Evolutionary conservation across 2,888 invertebrate genomes (phyloP), one percentile per base, ranked within the genome.

Genomic region (Drosophila rellima): DNA sequence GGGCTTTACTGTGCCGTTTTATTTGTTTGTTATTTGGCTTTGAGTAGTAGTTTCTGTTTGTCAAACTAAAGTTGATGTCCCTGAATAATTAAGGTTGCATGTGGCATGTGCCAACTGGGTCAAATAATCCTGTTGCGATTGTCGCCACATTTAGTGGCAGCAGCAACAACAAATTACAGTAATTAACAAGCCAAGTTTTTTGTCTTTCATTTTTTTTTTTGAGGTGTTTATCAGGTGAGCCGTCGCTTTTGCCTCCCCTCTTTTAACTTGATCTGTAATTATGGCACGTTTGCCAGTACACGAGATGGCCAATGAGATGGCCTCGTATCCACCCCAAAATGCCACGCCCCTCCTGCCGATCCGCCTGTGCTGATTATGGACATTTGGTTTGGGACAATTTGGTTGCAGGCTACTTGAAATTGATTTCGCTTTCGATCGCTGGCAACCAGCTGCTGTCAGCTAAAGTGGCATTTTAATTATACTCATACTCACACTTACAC

Each of bases 51-150:
- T 17, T 57, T 11, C 29, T 29, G 80, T 73, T 80, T 40, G 64
- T 37, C 17, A 42, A 67, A 56, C 33, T 60, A 42, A 68, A 82
- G 70, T 80, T 80, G 69, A 70, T 77, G 84, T 71, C 67, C 73
- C 80, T 84, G 74, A 86, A 84, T 84, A 74, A 87, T 83, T 82
- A 60, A 84, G 74, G 78, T 80, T 74, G 71, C 86, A 78, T 78
- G 78, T 52, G 67, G 37, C 60, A 45, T 44, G 40, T 18, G 40
- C 18, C 47, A 82, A 85, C 68, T 82, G 78, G 82, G 86, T 82
- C 82, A 85, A 67, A 75, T 71, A 66, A 68, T 80, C 80, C 82
- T 69, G 74, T 45, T 54, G 54, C 77, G 68, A 71, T 68, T 82
- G 83, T 75, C 70, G 80, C 65, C 82, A 65, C 79, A 72, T 73